Evolutionary conservation across 2,888 invertebrate genomes (phyloP), one percentile per base, ranked within the genome.

Genomic region (Ectobius pallidus): DNA sequence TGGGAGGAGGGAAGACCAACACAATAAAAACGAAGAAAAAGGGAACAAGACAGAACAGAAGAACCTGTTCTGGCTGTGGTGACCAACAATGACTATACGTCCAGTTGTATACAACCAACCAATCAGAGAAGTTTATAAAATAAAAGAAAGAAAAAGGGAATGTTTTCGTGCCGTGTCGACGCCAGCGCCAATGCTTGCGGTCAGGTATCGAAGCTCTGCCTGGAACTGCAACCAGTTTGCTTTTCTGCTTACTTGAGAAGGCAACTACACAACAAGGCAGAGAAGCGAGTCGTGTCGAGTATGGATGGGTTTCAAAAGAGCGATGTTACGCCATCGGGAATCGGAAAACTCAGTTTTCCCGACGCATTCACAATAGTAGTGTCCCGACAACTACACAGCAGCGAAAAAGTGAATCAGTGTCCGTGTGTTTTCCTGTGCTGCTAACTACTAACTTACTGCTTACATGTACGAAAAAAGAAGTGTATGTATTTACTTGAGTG

Each of bases 81-180:
- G 14, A 30, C 27, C 58, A 52, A 58, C 58, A 30, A 14, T 58
- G 58, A 58, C 58, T 58, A 58, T 58, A 58, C 58, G 58, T 16
- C 27, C n/a, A 58, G 58, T 58, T 58, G 58, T 58, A 58, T 58
- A 58, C 58, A 58, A 58, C 58, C 58, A 58, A 58, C 58, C 58
- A 58, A 58, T 58, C 18, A 32, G 32, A 32, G 30, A 9, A 14
- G 58, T 25, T n/a, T 27, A 58, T 7, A 34, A 58, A 30, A 30
- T 7, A 58, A n/a, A 58, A 58, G 30, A 30, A 58, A 34, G 34
- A 34, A 34, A 7, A n/a, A 0, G 58, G 4, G 30, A 58, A 58
- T 16, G n/a, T 58, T 58, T 58, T 30, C 58, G 58, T 30, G 58
- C 27, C 6, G 30, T 25, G 58, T 30, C 30, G 58, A 58, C 58